Base-by-base conservation (phyloP, 1,140 invertebrate species). In the Pteromalus puparum region DNA sequence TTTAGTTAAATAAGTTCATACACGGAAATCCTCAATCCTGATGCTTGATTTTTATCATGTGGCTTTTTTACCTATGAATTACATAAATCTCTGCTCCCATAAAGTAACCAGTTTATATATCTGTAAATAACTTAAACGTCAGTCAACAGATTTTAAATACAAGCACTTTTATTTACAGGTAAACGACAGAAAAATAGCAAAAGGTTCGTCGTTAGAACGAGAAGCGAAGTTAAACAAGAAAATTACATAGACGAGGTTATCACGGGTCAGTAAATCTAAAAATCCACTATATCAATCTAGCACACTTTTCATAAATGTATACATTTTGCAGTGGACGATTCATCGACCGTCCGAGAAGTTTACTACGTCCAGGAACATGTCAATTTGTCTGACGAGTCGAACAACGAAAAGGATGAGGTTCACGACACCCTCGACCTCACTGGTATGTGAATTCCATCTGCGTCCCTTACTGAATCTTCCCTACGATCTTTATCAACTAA, bases 291-390 rank as follows among this genome's bases (percentile, higher is more conserved):
- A 73, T 28, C 1, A 1, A 73, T 46, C 24, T n/a, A 10, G 18
- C 48, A 21, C 4, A 53, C 5, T 53, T 53, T 18, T 53, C 18
- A 61, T 61, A 61, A 21, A 61, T n/a, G n/a, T 21, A 61, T 18
- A 21, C n/a, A 21, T 24, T 18, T 84, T 74, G 6, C 12, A 84
- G 83, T 67, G 26, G 83, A 74, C 26, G 72, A 67, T 38, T 21
- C 24, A 65, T 10, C 42, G 5, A 80, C 70, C 0, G 53, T 80
- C 2, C 68, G 68, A 1, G 83, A 84, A 73, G 76, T 84, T 18
- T 67, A 84, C 18, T 80, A 80, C n/a, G 30, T 84, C 18, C 65
- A 38, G 46, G 76, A 79, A 46, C 6, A 73, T 38, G 21, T 28
- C 15, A 38, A 34, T 46, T 24, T n/a, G 1, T 78, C 67, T 2